Evolutionary conservation across 2,797 vertebrate genomes (phyloP), one percentile per base, ranked within the genome.

Genomic region (Argya squamiceps): DNA sequence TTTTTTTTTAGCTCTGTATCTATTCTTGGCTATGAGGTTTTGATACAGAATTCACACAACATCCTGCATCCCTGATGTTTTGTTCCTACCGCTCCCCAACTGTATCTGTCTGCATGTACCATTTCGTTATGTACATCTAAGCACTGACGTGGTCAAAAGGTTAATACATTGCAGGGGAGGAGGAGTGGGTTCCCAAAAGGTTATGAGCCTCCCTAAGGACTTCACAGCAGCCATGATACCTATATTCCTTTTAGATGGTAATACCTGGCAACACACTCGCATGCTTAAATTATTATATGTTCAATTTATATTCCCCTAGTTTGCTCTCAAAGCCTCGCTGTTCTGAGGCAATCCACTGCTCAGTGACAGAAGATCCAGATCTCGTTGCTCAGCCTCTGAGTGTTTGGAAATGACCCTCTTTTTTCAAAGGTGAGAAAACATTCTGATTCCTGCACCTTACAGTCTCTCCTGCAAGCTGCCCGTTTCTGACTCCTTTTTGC

Each of bases 11-110:
- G 34, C 60, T 88, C 75, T 73, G 55, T 77, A 18, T 80, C 75
- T 95, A 76, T 95, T 93, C 47, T 92, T 88, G 59, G 84, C 43
- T 60, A 39, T 56, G 30, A 95, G 76, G 64, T 79, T 95, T 89
- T 86, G 52, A 24, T 56, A 76, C 30, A 63, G 47, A 92, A 81
- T 63, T 78, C 39, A 76, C 19, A 69, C 43, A 93, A 58, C 79
- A 88, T 63, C 43, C 59, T 90, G 58, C 14, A 9, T 75, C 78
- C 30, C 56, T 90, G 82, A 62, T 62, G 62, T 56, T 93, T 76
- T 63, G 37, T 62, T 92, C 86, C 43, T n/a, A 9, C 47, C 0
- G 0, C 22, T 86, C 27, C 58, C 32, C 27, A 37, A 5, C 39
- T 47, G 17, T 24, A 62, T 22, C 34, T 46, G 56, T 19, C 37